Conservation (phyloP, 92 coral and sea anemone species). For the Siderastrea radians region DNA sequence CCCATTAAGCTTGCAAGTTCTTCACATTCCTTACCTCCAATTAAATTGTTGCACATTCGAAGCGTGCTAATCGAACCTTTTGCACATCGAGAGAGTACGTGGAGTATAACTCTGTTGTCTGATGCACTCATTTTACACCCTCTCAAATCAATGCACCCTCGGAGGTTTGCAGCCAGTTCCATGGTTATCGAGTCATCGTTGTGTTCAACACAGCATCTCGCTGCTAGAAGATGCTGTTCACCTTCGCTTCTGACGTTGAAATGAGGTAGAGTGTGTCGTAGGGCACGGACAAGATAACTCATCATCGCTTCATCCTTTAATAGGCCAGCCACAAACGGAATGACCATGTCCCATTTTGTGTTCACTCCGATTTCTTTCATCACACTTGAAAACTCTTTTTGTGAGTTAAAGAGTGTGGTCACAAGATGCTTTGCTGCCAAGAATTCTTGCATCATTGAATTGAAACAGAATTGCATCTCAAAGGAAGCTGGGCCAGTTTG, state of each 20-base stretch:
- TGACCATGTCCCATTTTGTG: conserved; percentile 12
- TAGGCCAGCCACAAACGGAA: background rate
- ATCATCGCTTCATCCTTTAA: background rate
- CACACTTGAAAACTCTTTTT: background rate
- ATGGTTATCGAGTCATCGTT: conserved; percentile 4
- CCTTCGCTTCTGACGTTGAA: background rate
- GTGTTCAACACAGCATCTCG: conserved; percentile 3
- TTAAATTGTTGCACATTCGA: background rate
- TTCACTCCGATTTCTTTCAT: background rate
- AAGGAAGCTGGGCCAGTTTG: conserved; percentile 17
- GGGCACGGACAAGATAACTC: background rate
- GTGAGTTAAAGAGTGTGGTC: background rate
- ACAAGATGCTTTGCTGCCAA: conserved; percentile 8
- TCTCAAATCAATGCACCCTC: conserved; percentile 15
- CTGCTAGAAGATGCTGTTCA: conserved; percentile 1
- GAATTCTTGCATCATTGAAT: conserved; percentile 6
- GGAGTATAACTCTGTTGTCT: background rate
- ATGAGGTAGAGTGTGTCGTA: background rate
- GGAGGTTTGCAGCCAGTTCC: background rate
- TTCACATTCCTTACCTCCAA: background rate
- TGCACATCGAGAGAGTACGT: background rate
- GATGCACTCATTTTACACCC: background rate
- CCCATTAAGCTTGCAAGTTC: conserved; percentile 3
- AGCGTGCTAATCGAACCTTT: background rate
- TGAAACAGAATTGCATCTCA: conserved; percentile 22